Evolutionary conservation across 2,888 invertebrate genomes (phyloP), one percentile per base, ranked within the genome.

Genomic region (Thymelicus sylvestris): DNA sequence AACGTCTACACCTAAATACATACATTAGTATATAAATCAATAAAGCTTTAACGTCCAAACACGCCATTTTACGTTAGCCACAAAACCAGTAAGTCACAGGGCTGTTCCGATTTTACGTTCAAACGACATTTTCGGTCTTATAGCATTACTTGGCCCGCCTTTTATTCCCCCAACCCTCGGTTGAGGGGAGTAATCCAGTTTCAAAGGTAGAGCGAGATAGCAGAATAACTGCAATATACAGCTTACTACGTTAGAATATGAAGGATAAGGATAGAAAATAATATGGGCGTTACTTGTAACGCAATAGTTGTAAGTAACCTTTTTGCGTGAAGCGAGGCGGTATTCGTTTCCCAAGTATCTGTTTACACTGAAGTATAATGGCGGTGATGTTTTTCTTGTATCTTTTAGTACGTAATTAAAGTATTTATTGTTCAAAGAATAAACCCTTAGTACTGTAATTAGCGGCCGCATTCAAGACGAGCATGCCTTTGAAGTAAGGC

Each of bases 151-250:
- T 55, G 50, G n/a, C 48, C 48, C 63, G 63, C 63, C 63, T 90
- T 90, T 91, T 89, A 91, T 86, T 74, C 80, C 83, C 80, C 75
- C 77, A 83, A 81, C 81, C 76, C 75, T 73, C 74, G 75, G 57
- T 12, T 5, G 64, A 47, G 55, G 80, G 77, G 78, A 76, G 77
- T 76, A 79, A 76, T 74, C 79, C 77, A 80, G 73, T 77, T 55
- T 80, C 74, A 77, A 83, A 78, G 84, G 75, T 78, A 44, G 83
- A 91, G 81, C 76, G 89, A 84, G 91, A 91, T 74, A 73, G 83
- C 75, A 73, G 77, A 74, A 86, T 86, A 86, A 86, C 55, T 31
- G 38, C 38, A 44, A 55, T 31, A 57, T 66, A 59, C 31, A 57
- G 66, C 47, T 57, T 66, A 66, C 59, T 57, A 66, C 66, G 24